Conservation (phyloP, 30 jellyfish, hydroid and myxozoan genomes). For the Calvadosia cruxmelitensis region DNA sequence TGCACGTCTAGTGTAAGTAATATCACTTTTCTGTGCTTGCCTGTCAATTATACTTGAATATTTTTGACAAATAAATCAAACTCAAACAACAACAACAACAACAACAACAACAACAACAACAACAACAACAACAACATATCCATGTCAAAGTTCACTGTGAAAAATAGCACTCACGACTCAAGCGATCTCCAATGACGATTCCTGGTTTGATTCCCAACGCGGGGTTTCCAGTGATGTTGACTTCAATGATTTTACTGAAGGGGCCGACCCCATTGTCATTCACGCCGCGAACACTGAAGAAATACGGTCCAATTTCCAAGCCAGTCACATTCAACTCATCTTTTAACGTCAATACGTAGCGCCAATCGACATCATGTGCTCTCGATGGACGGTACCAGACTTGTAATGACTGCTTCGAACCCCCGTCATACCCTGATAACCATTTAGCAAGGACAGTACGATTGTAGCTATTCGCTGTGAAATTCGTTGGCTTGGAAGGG, state of each 20-base stretch:
- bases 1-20: too few species aligned
- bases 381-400: constrained; percentile 75
- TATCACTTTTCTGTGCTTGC: too few species aligned
- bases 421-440: constrained; percentile 62
- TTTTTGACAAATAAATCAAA: too few species aligned
- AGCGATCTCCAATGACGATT: background rate
- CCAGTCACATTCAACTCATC: constrained; percentile 22
- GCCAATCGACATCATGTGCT: constrained; percentile 65
- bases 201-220: background rate
- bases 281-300: constrained; percentile 55
- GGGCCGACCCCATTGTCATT: constrained; percentile 70
- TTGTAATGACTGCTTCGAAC: constrained; percentile 47
- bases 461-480: constrained; percentile 20
- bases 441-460: constrained; percentile 33
- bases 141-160: background rate
- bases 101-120: too few species aligned
- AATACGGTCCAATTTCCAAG: constrained; percentile 12
- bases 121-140: background rate
- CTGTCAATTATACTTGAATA: too few species aligned
- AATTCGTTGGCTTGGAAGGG: constrained; percentile 69
- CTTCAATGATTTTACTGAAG: constrained; percentile 44
- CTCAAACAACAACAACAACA: too few species aligned
- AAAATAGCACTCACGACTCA: background rate
- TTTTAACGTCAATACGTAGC: background rate
- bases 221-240: constrained; percentile 14